Evolutionary conservation across 2,888 invertebrate genomes (phyloP).

Genomic region (Prostheceraeus crozeri): DNA sequence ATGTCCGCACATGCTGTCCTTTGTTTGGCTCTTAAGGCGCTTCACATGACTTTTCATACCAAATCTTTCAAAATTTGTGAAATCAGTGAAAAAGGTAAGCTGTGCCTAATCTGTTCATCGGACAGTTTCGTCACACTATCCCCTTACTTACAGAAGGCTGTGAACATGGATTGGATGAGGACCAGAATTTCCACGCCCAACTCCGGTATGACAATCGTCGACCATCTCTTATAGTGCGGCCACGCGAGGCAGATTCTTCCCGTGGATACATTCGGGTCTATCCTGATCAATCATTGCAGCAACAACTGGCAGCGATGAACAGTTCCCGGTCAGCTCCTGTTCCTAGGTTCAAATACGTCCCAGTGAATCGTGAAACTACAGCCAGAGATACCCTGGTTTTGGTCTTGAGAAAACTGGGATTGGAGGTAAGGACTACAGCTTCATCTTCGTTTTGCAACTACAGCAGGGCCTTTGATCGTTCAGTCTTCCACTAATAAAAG

Average conservation of each 20-base stretch:
- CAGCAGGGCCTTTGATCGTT: too few species aligned
- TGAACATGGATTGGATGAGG: conserved; percentile 35
- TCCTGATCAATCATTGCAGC: too few species aligned
- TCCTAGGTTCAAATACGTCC: conserved; percentile 58
- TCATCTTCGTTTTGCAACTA: background rate
- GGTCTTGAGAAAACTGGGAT: conserved; percentile 61
- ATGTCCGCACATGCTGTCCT: conserved; percentile 32
- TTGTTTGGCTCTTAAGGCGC: conserved; percentile 30
- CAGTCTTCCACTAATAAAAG: too few species aligned
- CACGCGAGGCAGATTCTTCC: conserved; percentile 72
- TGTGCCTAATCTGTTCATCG: too few species aligned
- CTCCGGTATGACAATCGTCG: conserved; percentile 73
- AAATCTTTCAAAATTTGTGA: conserved; percentile 27
- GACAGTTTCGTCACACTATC: background rate
- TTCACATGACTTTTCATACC: conserved; percentile 27
- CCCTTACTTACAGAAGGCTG: conserved; percentile 25
- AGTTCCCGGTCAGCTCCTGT: background rate
- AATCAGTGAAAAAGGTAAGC: conserved; percentile 33
- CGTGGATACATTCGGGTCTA: conserved; percentile 85
- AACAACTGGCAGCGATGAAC: background rate
- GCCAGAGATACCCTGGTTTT: conserved; percentile 82
- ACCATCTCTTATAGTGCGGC: conserved; percentile 86
- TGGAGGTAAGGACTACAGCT: conserved; percentile 52
- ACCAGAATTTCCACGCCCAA: conserved; percentile 31
- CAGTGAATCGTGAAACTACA: conserved; percentile 76